Percentiles rank a stretch among this genome's conserved stretches.
phyloP scores from a whole-genome alignment of 1,140 invertebrate species.

The Luehdorfia chinensis region DNA sequence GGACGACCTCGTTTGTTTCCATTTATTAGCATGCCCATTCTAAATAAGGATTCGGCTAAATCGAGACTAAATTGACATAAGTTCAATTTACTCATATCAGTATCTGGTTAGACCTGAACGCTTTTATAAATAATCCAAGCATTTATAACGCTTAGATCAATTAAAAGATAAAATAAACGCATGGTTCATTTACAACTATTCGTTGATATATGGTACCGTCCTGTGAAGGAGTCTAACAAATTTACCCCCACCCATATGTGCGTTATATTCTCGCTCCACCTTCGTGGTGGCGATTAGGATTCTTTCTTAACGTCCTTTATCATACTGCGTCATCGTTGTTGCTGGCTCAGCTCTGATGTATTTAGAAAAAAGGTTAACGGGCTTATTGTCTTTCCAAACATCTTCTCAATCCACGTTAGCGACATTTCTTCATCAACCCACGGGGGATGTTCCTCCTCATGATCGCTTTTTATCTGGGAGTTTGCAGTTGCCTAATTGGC shows the following conservation, averaged over 20 bases:
- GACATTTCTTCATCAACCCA: too few species aligned
- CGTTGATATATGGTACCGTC: conserved; percentile 55
- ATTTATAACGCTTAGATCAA: conserved; percentile 43
- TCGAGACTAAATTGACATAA: conserved; percentile 32
- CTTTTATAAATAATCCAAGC: conserved; percentile 42
- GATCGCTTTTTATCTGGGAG: conserved; percentile 42
- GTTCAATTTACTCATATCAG: conserved; percentile 34
- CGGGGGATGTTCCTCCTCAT: conserved; percentile 48
- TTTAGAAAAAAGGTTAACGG: too few species aligned
- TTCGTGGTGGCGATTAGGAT: too few species aligned
- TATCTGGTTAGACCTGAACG: conserved; percentile 36
- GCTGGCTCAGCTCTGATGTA: conserved; percentile 35
- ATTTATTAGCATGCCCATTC: too few species aligned
- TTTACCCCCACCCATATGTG: conserved; percentile 72
- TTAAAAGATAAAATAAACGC: conserved; percentile 54
- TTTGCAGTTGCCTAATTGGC: conserved; percentile 41
- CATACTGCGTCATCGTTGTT: too few species aligned
- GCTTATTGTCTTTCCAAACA: too few species aligned
- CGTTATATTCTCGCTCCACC: conserved; percentile 70
- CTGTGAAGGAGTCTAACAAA: conserved; percentile 56
- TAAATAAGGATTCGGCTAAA: too few species aligned
- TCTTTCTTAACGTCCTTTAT: conserved; percentile 43
- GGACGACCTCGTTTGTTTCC: too few species aligned
- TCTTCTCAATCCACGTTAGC: conserved; percentile 34
- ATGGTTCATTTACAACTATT: conserved; percentile 64